Percentiles rank a stretch among this genome's conserved stretches.
phyloP scores from a whole-genome alignment of 2,888 invertebrate species.

The Zhuqinia jingwanae region DNA sequence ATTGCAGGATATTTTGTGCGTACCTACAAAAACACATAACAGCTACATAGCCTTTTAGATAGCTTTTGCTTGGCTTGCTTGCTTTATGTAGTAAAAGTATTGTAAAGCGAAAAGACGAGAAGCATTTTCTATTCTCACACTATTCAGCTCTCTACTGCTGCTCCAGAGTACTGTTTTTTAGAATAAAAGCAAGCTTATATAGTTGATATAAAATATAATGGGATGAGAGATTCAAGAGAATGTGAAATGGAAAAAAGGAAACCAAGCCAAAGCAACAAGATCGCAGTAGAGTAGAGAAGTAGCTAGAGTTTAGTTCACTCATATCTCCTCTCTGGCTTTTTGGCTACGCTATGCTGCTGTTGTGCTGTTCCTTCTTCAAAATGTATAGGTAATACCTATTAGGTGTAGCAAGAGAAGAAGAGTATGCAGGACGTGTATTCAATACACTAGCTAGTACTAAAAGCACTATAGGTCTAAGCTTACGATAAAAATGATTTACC shows the following conservation, averaged over 20 bases:
- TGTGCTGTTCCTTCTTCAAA: no score
- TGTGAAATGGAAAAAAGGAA: slow-evolving; percentile 46
- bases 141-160: neutral
- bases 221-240: no score
- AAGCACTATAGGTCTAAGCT: neutral
- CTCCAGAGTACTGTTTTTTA: neutral
- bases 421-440: neutral
- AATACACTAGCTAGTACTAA: neutral
- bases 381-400: no score
- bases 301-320: neutral
- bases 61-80: neutral
- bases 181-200: slow-evolving; percentile 25
- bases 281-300: neutral
- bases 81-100: slow-evolving; percentile 1
- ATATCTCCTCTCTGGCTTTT: no score
- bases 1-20: neutral
- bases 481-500: no score
- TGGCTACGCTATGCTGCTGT: no score
- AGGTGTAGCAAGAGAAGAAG: neutral
- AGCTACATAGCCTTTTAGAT: neutral
- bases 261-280: slow-evolving; percentile 59
- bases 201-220: neutral
- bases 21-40: neutral
- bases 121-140: slow-evolving; percentile 42
- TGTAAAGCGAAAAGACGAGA: neutral